phyloP scores from a whole-genome alignment of 2,113 vertebrate species.

The Dipodomys spectabilis region DNA sequence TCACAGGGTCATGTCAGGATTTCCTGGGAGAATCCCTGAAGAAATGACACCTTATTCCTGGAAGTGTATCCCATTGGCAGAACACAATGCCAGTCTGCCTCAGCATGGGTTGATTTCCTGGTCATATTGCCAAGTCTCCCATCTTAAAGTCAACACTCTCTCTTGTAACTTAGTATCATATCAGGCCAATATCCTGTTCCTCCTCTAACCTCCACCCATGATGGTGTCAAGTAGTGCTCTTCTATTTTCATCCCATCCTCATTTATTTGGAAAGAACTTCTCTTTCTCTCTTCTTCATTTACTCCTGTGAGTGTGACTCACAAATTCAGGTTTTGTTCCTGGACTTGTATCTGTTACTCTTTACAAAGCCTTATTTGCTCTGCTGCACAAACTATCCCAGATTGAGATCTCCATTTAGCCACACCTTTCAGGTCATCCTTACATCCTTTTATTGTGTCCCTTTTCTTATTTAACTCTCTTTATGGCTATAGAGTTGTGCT shows the following conservation, averaged over 20 bases:
- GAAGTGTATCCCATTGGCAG: fast-evolving
- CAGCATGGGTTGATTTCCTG: background rate
- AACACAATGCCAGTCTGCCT: fast-evolving
- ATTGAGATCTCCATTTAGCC: background rate
- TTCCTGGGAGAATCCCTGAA: background rate
- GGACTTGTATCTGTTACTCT: background rate
- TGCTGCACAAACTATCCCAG: background rate
- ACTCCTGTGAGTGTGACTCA: background rate
- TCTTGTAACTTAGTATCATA: background rate
- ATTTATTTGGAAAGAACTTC: conserved; percentile 17
- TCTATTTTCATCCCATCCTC: background rate
- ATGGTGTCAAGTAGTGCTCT: background rate
- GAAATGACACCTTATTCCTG: background rate
- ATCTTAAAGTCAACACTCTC: background rate
- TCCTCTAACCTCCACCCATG: background rate
- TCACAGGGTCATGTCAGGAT: background rate
- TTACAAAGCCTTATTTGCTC: background rate
- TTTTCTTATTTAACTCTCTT: background rate
- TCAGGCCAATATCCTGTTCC: background rate
- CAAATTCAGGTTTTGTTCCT: background rate
- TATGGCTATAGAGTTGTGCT: background rate
- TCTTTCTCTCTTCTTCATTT: background rate
- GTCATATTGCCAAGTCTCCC: background rate
- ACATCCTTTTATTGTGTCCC: background rate
- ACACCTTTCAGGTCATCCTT: background rate